Conservation (phyloP, 2,797 vertebrate genomes). For the Enteromius mattozi region DNA sequence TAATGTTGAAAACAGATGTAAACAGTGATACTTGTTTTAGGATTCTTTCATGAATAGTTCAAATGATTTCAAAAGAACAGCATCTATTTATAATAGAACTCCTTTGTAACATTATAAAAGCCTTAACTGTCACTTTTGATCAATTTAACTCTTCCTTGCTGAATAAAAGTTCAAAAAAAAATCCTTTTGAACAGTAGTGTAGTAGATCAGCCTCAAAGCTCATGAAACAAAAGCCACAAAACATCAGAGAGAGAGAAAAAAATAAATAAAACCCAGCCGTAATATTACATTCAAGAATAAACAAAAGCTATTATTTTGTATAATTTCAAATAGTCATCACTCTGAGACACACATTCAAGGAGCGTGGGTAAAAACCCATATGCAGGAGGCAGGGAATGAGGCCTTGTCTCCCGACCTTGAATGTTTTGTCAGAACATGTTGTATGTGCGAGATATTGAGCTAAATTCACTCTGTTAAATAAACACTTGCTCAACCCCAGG, state of each 20-base stretch:
- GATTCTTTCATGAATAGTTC: not conserved
- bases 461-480: conserved; percentile 52
- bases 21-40: not conserved
- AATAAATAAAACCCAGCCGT: not conserved
- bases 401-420: conserved; percentile 57
- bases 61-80: not conserved
- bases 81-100: not conserved
- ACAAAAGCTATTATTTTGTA: not conserved
- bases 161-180: not conserved
- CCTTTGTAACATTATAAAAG: not conserved
- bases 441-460: conserved; percentile 51
- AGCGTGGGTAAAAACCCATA: conserved; percentile 58
- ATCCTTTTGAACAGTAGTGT: not conserved
- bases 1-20: not conserved
- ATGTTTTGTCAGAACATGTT: conserved; percentile 39
- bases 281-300: not conserved
- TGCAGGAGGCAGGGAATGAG: conserved; percentile 35
- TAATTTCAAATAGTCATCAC: not conserved
- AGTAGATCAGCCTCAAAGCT: not conserved
- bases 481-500: conserved; percentile 37
- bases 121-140: not conserved
- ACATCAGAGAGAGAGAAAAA: no score
- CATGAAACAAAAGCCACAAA: not conserved
- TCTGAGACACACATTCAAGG: not conserved
- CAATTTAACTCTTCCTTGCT: not conserved